Conservation (phyloP, 2,797 vertebrate species). For the Danio aesculapii region DNA sequence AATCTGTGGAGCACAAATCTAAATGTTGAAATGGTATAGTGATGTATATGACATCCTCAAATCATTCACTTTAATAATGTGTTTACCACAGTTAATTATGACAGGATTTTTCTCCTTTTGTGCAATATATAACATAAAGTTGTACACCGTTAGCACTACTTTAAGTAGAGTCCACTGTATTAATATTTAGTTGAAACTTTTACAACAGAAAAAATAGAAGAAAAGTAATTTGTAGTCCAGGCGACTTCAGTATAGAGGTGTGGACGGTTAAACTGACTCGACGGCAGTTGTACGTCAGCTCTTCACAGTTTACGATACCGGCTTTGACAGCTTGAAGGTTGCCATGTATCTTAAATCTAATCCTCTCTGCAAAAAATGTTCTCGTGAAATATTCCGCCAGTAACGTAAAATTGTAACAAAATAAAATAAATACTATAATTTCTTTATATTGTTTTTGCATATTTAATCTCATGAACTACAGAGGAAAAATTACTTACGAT, state of each 20-base stretch:
- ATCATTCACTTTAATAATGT: background rate
- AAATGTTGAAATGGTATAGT: background rate
- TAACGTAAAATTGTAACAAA: too few species aligned
- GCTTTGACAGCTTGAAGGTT: slow-evolving; percentile 19
- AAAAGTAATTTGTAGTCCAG: too few species aligned
- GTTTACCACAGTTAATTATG: background rate
- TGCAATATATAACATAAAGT: background rate
- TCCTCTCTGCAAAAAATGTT: too few species aligned
- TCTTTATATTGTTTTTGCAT: too few species aligned
- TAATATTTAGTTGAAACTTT: background rate
- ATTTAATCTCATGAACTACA: too few species aligned
- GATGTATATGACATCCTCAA: background rate
- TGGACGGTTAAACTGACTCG: background rate
- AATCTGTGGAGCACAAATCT: background rate
- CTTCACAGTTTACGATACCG: background rate
- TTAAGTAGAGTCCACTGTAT: background rate
- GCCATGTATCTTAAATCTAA: slow-evolving; percentile 1
- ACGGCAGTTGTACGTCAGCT: slow-evolving; percentile 8
- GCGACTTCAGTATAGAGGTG: background rate
- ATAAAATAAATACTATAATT: too few species aligned
- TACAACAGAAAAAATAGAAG: background rate
- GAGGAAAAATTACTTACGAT: too few species aligned
- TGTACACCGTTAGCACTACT: too few species aligned
- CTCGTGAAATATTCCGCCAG: too few species aligned
- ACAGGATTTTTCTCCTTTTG: background rate